Conservation (phyloP, 92 coral and sea anemone genomes). For the Actinernus sp. region DNA sequence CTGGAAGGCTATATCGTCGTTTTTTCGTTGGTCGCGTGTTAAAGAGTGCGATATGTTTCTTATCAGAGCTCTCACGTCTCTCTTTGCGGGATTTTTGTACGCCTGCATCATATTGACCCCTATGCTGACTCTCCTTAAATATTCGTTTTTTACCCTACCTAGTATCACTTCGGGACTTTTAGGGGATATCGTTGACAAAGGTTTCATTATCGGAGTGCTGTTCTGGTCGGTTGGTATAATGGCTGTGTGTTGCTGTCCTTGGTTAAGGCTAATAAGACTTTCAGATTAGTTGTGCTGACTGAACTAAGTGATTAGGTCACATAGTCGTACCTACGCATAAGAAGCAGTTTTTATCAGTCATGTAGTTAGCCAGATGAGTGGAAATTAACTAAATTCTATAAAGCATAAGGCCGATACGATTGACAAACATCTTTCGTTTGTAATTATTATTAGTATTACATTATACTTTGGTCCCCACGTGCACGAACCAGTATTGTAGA, state of each 20-base stretch:
- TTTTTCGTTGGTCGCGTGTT: slow-evolving; percentile 92
- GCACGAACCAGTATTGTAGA: too few species aligned
- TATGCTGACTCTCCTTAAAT: slow-evolving; percentile 84
- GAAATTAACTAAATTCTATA: too few species aligned
- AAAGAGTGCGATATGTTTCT: slow-evolving; percentile 82
- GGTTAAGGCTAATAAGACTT: slow-evolving; percentile 79
- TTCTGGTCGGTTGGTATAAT: slow-evolving; percentile 81
- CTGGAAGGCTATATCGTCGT: slow-evolving; percentile 95
- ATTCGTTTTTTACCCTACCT: slow-evolving; percentile 84
- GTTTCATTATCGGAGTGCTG: slow-evolving; percentile 88
- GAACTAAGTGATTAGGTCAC: too few species aligned
- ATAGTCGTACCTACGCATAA: too few species aligned
- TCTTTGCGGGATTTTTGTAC: slow-evolving; percentile 90
- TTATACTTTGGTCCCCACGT: too few species aligned
- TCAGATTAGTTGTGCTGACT: too few species aligned
- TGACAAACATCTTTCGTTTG: too few species aligned
- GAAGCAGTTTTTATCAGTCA: too few species aligned
- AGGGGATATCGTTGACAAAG: slow-evolving; percentile 66
- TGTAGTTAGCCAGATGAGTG: too few species aligned
- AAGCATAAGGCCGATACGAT: too few species aligned
- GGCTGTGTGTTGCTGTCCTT: slow-evolving; percentile 88
- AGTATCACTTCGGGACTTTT: slow-evolving; percentile 78
- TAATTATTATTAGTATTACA: too few species aligned
- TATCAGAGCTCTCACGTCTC: slow-evolving; percentile 82
- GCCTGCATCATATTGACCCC: slow-evolving; percentile 83